phyloP scores from a whole-genome alignment of 2,113 vertebrate species.

The Rhegmatorhina hoffmannsi region DNA sequence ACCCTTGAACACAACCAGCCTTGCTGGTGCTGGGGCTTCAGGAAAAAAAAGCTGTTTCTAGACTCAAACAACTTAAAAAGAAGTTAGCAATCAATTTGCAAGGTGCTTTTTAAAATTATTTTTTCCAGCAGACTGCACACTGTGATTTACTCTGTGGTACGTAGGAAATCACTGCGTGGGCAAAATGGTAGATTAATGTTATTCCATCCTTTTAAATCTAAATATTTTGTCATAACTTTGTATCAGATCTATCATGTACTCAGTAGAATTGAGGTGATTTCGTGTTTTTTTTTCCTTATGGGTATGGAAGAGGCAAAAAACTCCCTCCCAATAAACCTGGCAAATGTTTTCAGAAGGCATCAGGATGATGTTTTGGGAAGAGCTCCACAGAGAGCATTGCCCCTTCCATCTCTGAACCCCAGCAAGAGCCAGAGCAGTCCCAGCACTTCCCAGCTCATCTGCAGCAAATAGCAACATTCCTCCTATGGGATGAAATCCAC shows the following conservation, averaged over 20 bases:
- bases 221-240: slow-evolving; percentile 55
- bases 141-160: slow-evolving; percentile 22
- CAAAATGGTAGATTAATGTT: slow-evolving; percentile 4
- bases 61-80: not conserved
- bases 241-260: not conserved
- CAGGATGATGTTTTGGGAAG: not conserved
- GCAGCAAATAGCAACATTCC: not conserved
- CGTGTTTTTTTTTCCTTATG: not conserved
- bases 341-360: not conserved
- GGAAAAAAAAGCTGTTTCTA: not conserved
- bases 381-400: not conserved
- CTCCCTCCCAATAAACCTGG: not conserved
- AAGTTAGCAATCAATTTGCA: not conserved
- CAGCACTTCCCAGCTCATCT: not conserved
- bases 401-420: not conserved
- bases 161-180: slow-evolving; percentile 16
- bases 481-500: not conserved
- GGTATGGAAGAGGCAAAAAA: not conserved
- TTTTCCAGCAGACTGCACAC: not conserved
- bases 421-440: not conserved
- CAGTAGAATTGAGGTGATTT: not conserved
- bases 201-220: not conserved
- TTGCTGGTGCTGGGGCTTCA: not conserved
- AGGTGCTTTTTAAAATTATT: not conserved
- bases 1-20: accelerated